A percentile compares a stretch with the other conserved stretches of the same genome.
These are phyloP conservation scores for Ceratina australensis DNA, from an alignment of 1,140 invertebrate species.

Conservation along the genomic window DNA sequence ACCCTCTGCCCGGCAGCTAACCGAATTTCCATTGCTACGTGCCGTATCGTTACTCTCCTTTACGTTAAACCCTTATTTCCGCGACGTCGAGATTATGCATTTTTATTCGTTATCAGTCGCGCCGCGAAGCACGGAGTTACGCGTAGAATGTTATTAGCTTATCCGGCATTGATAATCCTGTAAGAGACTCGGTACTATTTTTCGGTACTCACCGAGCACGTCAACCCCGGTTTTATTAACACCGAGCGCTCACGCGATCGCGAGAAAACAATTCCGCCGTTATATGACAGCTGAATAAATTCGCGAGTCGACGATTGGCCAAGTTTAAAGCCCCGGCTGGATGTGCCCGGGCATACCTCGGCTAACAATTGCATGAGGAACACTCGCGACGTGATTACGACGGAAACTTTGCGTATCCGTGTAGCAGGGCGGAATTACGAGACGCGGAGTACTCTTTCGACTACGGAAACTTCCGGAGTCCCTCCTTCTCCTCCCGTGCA, in stretches of 20 bases:
- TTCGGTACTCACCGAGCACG: neutral
- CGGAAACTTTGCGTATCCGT: constrained; percentile 30
- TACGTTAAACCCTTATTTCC: neutral
- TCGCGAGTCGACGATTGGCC: neutral
- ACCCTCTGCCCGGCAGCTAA: neutral
- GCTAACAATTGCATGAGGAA: constrained; percentile 18
- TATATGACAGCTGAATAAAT: constrained; percentile 14
- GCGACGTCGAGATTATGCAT: neutral
- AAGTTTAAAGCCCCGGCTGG: neutral
- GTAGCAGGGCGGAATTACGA: constrained; percentile 23
- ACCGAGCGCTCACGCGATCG: neutral
- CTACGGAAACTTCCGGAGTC: constrained; percentile 1
- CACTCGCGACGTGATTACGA: constrained; percentile 17
- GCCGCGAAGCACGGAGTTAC: too few species aligned
- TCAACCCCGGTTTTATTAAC: too few species aligned
- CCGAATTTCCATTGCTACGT: constrained; percentile 10
- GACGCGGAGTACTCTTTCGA: constrained; percentile 13
- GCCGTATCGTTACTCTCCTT: neutral
- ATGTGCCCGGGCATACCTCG: constrained; percentile 4
- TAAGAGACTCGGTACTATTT: neutral
- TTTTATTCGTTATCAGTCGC: constrained; percentile 13
- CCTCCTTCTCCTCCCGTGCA: neutral
- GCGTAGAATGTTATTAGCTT: too few species aligned
- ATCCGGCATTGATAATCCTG: too few species aligned
- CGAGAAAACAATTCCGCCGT: neutral